Conservation (phyloP, 2,113 vertebrate genomes). For the Menidia beryllina region DNA sequence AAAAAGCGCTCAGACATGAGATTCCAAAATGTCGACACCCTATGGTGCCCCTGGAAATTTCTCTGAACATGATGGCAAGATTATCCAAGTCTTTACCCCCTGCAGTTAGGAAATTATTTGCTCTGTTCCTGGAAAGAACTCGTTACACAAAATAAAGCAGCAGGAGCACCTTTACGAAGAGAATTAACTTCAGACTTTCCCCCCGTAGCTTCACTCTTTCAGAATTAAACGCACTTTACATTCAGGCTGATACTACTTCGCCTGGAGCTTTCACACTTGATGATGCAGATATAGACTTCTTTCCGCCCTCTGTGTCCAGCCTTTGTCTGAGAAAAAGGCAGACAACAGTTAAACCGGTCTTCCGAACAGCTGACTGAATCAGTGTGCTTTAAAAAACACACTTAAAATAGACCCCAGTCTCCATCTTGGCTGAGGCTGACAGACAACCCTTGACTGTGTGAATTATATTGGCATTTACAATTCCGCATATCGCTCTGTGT, state of each 20-base stretch:
- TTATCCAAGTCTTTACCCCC: slow-evolving; percentile 67
- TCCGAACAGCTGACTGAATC: slow-evolving; percentile 59
- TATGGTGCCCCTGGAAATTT: slow-evolving; percentile 57
- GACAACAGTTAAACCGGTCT: slow-evolving; percentile 39
- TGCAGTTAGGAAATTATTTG: slow-evolving; percentile 62
- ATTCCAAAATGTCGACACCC: slow-evolving; percentile 70
- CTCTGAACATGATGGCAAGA: slow-evolving; percentile 69
- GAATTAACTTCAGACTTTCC: slow-evolving; percentile 57
- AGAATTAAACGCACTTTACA: slow-evolving; percentile 72
- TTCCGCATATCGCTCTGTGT: slow-evolving; percentile 6
- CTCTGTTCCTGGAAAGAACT: slow-evolving; percentile 52
- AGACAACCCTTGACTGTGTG: slow-evolving; percentile 7
- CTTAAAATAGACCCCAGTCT: slow-evolving; percentile 33
- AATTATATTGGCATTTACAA: background rate
- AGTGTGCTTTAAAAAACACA: no score
- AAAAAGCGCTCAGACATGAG: slow-evolving; percentile 73
- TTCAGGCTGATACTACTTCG: slow-evolving; percentile 56
- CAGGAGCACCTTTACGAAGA: slow-evolving; percentile 44
- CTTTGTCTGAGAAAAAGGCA: slow-evolving; percentile 35
- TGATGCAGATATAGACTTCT: slow-evolving; percentile 68
- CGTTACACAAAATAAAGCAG: slow-evolving; percentile 50
- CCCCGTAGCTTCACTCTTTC: slow-evolving; percentile 56
- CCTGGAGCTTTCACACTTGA: slow-evolving; percentile 65
- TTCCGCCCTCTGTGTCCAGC: slow-evolving; percentile 49
- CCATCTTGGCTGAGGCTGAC: background rate